Base-by-base conservation (phyloP, 64 coral and sea anemone genomes). In the Actinia equina region DNA sequence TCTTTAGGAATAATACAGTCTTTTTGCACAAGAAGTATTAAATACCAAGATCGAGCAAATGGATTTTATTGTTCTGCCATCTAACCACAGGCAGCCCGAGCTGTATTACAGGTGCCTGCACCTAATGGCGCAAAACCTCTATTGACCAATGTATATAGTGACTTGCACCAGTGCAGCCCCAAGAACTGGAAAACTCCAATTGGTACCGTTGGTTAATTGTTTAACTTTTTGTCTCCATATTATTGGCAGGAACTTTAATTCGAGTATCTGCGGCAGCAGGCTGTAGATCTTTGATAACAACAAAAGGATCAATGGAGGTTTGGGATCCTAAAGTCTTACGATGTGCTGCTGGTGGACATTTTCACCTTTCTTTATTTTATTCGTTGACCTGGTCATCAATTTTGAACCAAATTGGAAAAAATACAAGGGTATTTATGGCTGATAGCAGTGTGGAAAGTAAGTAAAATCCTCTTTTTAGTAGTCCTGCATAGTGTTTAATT, bases 301-400 rank as follows among this genome's bases (percentile, higher is more conserved):
- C 93, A 23, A 91, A 83, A 59, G 80, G 89, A 14, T 95, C 87
- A 82, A 84, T 41, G 15, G 93, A 95, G 69, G 46, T 95, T 22
- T 95, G 93, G 93, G 93, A 95, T 44, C 93, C 89, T 2, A 95
- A 95, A 80, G 93, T 95, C 2, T 23, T 95, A 37, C 80, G 93
- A 71, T 91, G 93, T 81, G 89, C 86, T 17, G 89, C 93, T 88
- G 93, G 93, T 65, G 89, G 86, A 19, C 93, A 95, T 71, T 95
- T 95, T 44, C 85, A 82, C 85, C 25, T 91, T 49, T 89, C 89
- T 41, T 52, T 95, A 86, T 64, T 88, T 52, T 91, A 91, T 57
- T 86, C 78, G 20, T 69, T 95, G 58, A 9, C 54, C 13, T 95
- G 93, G 93, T 52, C 86, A 65, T 78, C 30, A 16, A 85, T 91